phyloP scores from a whole-genome alignment of 2,113 vertebrate genomes.

The Nesoenas mayeri region DNA sequence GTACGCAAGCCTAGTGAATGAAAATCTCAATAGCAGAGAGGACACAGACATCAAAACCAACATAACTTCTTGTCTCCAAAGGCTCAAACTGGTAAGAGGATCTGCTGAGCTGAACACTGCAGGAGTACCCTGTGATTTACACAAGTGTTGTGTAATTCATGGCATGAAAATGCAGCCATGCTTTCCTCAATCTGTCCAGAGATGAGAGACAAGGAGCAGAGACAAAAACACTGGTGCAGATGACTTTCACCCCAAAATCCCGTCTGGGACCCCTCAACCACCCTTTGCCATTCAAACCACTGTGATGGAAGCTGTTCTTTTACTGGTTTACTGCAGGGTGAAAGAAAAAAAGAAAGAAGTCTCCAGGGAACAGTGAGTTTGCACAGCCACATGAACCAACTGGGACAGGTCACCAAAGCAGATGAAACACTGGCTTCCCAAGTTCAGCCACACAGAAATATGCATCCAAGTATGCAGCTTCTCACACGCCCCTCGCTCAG shows the following conservation, averaged over 20 bases:
- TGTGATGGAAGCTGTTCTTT: not conserved
- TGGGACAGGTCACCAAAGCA: not conserved
- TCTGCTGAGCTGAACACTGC: not conserved
- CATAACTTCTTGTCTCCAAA: not conserved
- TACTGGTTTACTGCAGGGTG: not conserved
- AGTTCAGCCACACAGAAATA: not conserved
- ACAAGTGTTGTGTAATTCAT: not conserved
- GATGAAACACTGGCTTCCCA: accelerated
- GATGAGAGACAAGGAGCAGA: not conserved
- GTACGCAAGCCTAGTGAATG: not conserved
- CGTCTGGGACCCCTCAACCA: not conserved
- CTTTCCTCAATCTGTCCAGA: not conserved
- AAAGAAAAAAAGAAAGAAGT: not conserved
- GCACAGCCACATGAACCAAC: not conserved
- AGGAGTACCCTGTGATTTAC: not conserved
- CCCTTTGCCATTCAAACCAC: not conserved
- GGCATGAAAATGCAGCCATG: not conserved
- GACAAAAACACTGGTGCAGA: not conserved
- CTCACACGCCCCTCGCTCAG: accelerated
- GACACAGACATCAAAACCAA: not conserved
- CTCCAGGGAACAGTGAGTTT: not conserved
- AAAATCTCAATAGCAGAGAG: not conserved
- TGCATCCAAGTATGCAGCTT: not conserved
- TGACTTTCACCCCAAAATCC: not conserved
- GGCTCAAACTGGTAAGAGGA: not conserved